Percentiles rank a stretch among this genome's conserved stretches.
phyloP scores from a whole-genome alignment of 2,113 vertebrate species.

The Chionodraco myersi region DNA sequence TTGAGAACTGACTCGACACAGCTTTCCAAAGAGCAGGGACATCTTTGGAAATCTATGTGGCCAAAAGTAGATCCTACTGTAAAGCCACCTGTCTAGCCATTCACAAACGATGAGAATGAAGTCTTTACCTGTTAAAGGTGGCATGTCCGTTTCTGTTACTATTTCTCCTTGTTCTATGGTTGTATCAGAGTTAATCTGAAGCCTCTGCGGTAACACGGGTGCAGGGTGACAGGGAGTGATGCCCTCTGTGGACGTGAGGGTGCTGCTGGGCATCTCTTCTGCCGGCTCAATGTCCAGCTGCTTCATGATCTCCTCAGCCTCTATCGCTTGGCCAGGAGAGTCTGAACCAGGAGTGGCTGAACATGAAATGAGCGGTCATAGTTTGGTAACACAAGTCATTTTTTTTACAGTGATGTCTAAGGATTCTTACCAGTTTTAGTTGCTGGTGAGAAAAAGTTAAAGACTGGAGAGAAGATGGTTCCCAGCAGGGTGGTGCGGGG shows the following conservation, averaged over 20 bases:
- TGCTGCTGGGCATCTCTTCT: constrained; percentile 93
- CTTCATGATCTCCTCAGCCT: constrained; percentile 97
- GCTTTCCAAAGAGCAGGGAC: neutral
- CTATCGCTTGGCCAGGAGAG: constrained; percentile 93
- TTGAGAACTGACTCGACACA: neutral
- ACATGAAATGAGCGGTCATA: neutral
- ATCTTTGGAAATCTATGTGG: neutral
- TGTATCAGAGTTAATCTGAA: constrained; percentile 83
- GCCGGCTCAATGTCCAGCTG: constrained; percentile 96
- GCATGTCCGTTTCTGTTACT: constrained; percentile 89
- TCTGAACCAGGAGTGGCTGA: constrained; percentile 93
- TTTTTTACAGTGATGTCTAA: neutral
- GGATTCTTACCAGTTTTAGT: constrained; percentile 92
- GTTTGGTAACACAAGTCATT: neutral
- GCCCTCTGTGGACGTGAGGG: constrained; percentile 87
- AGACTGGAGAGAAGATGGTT: constrained; percentile 99
- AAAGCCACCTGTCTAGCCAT: neutral
- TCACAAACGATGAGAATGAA: neutral
- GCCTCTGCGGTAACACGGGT: constrained; percentile 75
- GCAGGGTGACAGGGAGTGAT: constrained; percentile 69
- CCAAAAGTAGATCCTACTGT: neutral
- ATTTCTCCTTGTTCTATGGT: constrained; percentile 89
- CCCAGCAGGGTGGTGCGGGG: constrained; percentile 95
- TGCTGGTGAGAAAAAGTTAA: constrained; percentile 99
- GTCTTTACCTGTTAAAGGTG: constrained; percentile 89